Percentiles rank a stretch among this genome's conserved stretches.
These are phyloP conservation scores for Orientallactaga sibirica DNA, from an alignment of 2,797 vertebrate species.

Conservation along the genomic window DNA sequence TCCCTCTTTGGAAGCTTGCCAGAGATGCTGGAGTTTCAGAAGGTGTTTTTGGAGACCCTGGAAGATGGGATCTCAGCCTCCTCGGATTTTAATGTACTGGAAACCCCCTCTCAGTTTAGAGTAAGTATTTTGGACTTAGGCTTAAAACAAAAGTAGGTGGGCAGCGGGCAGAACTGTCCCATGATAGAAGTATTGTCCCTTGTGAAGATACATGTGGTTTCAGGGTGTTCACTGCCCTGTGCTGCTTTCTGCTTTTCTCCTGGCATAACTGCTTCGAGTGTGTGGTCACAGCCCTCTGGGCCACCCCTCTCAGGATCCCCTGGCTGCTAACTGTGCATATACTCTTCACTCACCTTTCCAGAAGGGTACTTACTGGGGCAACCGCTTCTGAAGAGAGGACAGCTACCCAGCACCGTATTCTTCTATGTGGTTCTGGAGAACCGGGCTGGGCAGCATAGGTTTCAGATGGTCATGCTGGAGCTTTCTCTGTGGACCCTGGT, in stretches of 20 bases:
- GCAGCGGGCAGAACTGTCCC: neutral
- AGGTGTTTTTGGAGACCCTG: conserved; percentile 97
- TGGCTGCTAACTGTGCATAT: accelerated
- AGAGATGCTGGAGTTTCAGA: conserved; percentile 99
- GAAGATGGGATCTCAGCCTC: conserved; percentile 96
- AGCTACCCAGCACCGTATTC: neutral
- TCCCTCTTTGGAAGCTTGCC: conserved; percentile 97
- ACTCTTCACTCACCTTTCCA: neutral
- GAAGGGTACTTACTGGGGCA: accelerated
- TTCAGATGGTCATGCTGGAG: neutral
- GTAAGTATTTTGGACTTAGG: conserved; percentile 84
- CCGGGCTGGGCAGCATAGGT: neutral
- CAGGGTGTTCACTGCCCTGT: accelerated
- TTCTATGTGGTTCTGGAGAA: neutral
- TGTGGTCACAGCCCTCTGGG: neutral
- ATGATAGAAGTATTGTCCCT: no score
- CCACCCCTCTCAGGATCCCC: accelerated
- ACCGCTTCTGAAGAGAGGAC: neutral
- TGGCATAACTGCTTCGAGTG: neutral
- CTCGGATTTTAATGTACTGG: conserved; percentile 94
- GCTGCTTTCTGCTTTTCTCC: accelerated
- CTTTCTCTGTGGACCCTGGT: neutral
- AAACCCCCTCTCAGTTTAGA: conserved; percentile 97
- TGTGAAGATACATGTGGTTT: no score
- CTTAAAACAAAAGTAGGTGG: neutral